Conservation (phyloP, 1,140 invertebrate species). For the Cydia strobilella region DNA sequence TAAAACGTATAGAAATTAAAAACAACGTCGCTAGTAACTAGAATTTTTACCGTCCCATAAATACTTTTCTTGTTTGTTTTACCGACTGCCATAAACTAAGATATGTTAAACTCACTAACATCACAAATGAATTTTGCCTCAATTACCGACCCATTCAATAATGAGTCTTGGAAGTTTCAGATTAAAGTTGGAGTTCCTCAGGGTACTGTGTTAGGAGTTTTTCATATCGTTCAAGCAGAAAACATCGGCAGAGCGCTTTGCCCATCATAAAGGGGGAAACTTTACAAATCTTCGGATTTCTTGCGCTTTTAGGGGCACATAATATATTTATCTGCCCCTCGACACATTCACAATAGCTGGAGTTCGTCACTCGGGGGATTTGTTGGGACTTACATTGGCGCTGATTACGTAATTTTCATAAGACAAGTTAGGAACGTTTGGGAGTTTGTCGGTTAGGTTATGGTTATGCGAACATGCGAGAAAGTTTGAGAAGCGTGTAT, state of each 20-base stretch:
- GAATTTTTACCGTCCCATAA: conserved; percentile 44
- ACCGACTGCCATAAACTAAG: conserved; percentile 62
- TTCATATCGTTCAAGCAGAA: conserved; percentile 74
- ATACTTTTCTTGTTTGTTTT: conserved; percentile 58
- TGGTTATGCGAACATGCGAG: not conserved
- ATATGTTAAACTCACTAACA: conserved; percentile 69
- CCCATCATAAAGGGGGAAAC: conserved; percentile 77
- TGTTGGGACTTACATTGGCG: conserved; percentile 56
- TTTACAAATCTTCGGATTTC: conserved; percentile 79
- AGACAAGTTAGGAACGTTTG: conserved; percentile 32
- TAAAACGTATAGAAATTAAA: conserved; percentile 20
- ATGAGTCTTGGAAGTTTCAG: not conserved
- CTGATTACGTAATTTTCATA: conserved; percentile 57
- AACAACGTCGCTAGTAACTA: conserved; percentile 32
- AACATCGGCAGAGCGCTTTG: conserved; percentile 70
- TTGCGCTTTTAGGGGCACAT: conserved; percentile 76
- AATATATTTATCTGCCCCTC: conserved; percentile 78
- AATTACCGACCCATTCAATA: conserved; percentile 34
- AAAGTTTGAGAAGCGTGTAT: conserved; percentile 9
- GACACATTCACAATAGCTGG: conserved; percentile 72
- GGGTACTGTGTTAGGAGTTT: conserved; percentile 60
- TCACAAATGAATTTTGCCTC: conserved; percentile 65
- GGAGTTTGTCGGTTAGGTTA: conserved; percentile 19
- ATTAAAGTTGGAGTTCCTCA: conserved; percentile 40
- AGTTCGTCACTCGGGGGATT: conserved; percentile 67